These are phyloP conservation scores for Diachrysia chrysitis DNA, from an alignment of 2,888 invertebrate genomes.

Conservation along the genomic window DNA sequence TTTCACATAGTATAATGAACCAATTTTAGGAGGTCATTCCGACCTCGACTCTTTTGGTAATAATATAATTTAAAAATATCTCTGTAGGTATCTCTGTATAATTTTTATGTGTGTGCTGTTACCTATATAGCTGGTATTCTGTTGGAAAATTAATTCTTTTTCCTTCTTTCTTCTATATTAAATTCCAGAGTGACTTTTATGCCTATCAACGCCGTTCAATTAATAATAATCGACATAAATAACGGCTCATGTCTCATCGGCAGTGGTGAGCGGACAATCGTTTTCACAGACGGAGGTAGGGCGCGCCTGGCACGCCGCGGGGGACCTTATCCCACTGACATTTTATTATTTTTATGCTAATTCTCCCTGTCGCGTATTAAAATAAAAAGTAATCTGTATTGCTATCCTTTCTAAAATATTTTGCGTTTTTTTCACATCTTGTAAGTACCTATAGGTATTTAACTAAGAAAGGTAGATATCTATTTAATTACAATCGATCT, in stretches of 20 bases:
- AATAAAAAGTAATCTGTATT: slow-evolving; percentile 73
- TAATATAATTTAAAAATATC: too few species aligned
- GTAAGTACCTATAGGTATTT: background rate
- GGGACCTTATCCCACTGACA: slow-evolving; percentile 75
- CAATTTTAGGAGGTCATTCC: slow-evolving; percentile 14
- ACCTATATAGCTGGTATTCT: too few species aligned
- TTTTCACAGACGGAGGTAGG: slow-evolving; percentile 74
- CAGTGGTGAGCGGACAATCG: slow-evolving; percentile 72
- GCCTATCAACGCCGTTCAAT: slow-evolving; percentile 36
- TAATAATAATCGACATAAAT: slow-evolving; percentile 61
- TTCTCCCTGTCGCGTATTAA: slow-evolving; percentile 70
- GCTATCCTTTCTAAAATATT: slow-evolving; percentile 54
- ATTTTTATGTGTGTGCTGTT: too few species aligned
- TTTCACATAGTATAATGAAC: slow-evolving; percentile 21
- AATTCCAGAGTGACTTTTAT: slow-evolving; percentile 18
- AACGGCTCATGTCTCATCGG: slow-evolving; percentile 64
- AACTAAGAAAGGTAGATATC: background rate
- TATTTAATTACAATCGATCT: background rate
- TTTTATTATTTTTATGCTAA: slow-evolving; percentile 87
- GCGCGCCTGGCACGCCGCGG: slow-evolving; percentile 67
- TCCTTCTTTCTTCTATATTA: slow-evolving; percentile 28
- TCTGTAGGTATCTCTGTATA: too few species aligned
- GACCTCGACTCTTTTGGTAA: slow-evolving; percentile 11
- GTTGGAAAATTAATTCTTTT: too few species aligned
- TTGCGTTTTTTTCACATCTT: slow-evolving; percentile 28